Conservation (phyloP, 2,888 invertebrate genomes). For the Caenorhabditis doughertyi region DNA sequence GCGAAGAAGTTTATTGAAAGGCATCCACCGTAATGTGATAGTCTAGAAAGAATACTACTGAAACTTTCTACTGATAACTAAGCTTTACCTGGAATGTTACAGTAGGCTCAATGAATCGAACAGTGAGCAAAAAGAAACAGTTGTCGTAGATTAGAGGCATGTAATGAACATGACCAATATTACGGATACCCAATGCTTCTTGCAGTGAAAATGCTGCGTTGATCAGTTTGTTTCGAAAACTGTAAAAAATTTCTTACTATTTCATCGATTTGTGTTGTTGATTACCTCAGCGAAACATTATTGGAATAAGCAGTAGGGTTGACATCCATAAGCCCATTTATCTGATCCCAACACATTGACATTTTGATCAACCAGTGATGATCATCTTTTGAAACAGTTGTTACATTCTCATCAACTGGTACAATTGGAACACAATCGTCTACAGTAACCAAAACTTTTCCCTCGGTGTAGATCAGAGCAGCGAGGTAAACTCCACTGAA, state of each 20-base stretch:
- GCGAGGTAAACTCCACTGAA: conserved; percentile 94
- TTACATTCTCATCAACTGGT: conserved; percentile 72
- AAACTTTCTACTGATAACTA: not conserved
- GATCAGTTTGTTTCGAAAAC: conserved; percentile 87
- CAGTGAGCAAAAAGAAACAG: conserved; percentile 93
- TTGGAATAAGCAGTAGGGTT: conserved; percentile 72
- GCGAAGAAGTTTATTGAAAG: conserved; percentile 89
- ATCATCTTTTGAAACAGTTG: conserved; percentile 85
- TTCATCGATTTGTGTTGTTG: not conserved
- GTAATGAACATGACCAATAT: conserved; percentile 95
- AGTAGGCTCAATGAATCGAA: conserved; percentile 89
- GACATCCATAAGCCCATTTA: conserved; percentile 69
- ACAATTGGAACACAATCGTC: conserved; percentile 97
- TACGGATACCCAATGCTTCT: conserved; percentile 89
- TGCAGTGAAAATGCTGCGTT: conserved; percentile 95
- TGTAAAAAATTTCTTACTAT: conserved; percentile 34
- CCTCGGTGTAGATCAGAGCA: conserved; percentile 94
- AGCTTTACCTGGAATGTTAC: conserved; percentile 87
- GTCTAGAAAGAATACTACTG: conserved; percentile 86
- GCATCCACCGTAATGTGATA: conserved; percentile 93
- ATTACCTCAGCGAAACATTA: conserved; percentile 69
- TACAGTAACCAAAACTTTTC: conserved; percentile 95
- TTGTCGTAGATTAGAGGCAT: conserved; percentile 91
- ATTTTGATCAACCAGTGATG: conserved; percentile 99
- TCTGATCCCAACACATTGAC: conserved; percentile 93